phyloP scores from a whole-genome alignment of 2,888 invertebrate species.

The Apantesis nais region DNA sequence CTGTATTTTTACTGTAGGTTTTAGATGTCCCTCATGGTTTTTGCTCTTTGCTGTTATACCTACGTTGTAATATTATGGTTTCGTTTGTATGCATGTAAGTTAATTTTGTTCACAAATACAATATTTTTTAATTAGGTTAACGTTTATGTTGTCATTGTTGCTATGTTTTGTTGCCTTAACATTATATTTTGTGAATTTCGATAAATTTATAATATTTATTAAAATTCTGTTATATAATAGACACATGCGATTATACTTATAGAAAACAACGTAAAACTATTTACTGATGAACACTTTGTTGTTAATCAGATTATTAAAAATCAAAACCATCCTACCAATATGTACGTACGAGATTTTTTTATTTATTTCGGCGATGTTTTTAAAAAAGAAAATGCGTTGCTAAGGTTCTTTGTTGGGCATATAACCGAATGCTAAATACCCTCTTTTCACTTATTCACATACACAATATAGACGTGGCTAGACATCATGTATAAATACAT shows the following conservation, averaged over 20 bases:
- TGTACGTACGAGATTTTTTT: neutral
- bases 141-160: conserved; percentile 34
- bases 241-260: conserved; percentile 13
- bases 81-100: conserved; percentile 75
- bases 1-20: conserved; percentile 63
- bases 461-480: no score
- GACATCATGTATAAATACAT: no score
- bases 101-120: conserved; percentile 45
- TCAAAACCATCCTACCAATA: neutral
- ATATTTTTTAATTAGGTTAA: conserved; percentile 28
- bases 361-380: neutral
- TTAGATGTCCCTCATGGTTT: conserved; percentile 75
- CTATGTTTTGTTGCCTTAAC: conserved; percentile 35
- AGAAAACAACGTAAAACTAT: neutral
- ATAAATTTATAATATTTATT: conserved; percentile 20
- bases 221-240: conserved; percentile 45
- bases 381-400: neutral
- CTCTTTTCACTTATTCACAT: no score
- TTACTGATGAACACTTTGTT: neutral
- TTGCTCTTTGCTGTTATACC: conserved; percentile 72
- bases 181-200: conserved; percentile 27
- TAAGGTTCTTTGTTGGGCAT: neutral
- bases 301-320: neutral
- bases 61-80: conserved; percentile 61
- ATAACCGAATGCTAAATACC: neutral